Conservation (phyloP, 2,888 invertebrate genomes). For the Dynastes maya region DNA sequence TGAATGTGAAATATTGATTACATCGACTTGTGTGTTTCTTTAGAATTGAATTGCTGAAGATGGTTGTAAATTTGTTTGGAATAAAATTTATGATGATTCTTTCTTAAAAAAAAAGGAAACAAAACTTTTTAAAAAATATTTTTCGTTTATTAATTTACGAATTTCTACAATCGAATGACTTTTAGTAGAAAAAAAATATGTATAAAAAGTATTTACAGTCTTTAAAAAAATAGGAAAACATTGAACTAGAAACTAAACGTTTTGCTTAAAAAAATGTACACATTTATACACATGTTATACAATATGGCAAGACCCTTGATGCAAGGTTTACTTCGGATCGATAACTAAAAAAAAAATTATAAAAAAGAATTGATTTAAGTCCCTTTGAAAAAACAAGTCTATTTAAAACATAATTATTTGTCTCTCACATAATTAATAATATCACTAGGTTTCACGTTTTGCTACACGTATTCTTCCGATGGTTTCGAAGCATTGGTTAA, state of each 20-base stretch:
- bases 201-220: slow-evolving; percentile 62
- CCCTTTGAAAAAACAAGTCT: slow-evolving; percentile 52
- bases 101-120: background rate
- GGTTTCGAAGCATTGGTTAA: slow-evolving; percentile 88
- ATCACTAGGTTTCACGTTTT: slow-evolving; percentile 55
- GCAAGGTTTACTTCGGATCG: slow-evolving; percentile 62
- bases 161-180: slow-evolving; percentile 61
- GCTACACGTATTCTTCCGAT: slow-evolving; percentile 90
- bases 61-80: background rate
- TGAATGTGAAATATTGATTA: background rate
- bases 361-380: slow-evolving; percentile 54
- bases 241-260: slow-evolving; percentile 56
- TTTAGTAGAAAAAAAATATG: slow-evolving; percentile 58
- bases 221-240: slow-evolving; percentile 59
- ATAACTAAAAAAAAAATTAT: background rate
- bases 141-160: slow-evolving; percentile 51
- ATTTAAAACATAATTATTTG: slow-evolving; percentile 34
- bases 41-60: background rate
- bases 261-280: slow-evolving; percentile 38
- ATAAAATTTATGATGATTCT: background rate
- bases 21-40: background rate
- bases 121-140: slow-evolving; percentile 13
- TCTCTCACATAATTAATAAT: slow-evolving; percentile 47
- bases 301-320: slow-evolving; percentile 70
- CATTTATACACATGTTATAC: slow-evolving; percentile 36